Base-by-base conservation (phyloP, 2,113 vertebrate species). In the Melanerpes formicivorus region DNA sequence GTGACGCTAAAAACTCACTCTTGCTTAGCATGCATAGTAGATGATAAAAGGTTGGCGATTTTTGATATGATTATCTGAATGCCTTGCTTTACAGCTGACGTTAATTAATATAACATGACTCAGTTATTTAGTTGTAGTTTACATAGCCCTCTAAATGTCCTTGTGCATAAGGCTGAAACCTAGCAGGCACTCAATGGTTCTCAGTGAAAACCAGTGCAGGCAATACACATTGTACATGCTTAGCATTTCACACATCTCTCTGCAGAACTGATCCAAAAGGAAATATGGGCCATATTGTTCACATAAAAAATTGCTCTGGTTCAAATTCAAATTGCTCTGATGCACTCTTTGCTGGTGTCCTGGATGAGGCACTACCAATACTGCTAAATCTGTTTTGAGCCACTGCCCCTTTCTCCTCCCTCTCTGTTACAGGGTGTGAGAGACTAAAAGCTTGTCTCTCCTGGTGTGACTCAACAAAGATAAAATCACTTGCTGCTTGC, bases 91-190 rank as follows among this genome's bases (percentile, higher is more conserved):
- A 52, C 76, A 91, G 48, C 50, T 71, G 56, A 83, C 3, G 5
- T 9, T 94, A 89, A 93, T 93, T 77, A 85, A 93, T 81, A 63
- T 70, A 91, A 56, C 32, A 67, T 74, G 52, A 79, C 18, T 84
- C 58, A 78, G n/a, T 11, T 30, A 82, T 63, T 74, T 19, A 46
- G 75, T 81, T 54, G 4, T n/a, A 58, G 71, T 73, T 87, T 75
- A 44, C 15, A 40, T 46, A 79, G 83, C 83, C 65, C 73, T 88
- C 52, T 84, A 90, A 74, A 37, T 32, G 52, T n/a, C 69, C 79
- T 78, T 78, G 74, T 86, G 5, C 29, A 79, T 16, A 66, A n/a
- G 5, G 80, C 1, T 37, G 40, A 87, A 90, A 91, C 25, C 15
- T 69, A 59, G 30, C 46, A 87, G 44, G 5, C 74, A 55, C 18